These are phyloP conservation scores for Petrocephalus microphthalmus DNA, from an alignment of 2,113 vertebrate species.

Conservation along the genomic window DNA sequence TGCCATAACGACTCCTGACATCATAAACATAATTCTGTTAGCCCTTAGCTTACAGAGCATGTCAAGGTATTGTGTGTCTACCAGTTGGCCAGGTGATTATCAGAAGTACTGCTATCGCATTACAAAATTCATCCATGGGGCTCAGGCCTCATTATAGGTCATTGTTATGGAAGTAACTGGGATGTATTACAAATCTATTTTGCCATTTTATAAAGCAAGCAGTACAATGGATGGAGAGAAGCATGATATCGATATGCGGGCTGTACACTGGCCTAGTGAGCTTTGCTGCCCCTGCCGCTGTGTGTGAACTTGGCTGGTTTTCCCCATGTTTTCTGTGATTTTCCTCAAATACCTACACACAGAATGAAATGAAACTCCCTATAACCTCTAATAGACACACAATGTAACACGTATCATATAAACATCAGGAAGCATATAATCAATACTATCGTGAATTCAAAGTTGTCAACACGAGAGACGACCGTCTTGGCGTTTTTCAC, in stretches of 20 bases:
- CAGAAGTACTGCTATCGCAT: conserved; percentile 46
- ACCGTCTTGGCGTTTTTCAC: neutral
- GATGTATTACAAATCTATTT: neutral
- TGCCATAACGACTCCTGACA: conserved; percentile 44
- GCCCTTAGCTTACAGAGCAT: conserved; percentile 35
- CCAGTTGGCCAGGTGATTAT: conserved; percentile 46
- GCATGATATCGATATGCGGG: neutral
- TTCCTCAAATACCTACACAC: neutral
- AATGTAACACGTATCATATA: too few species aligned
- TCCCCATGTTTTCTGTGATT: neutral
- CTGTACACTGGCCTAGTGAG: neutral
- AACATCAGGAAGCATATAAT: too few species aligned
- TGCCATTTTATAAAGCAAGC: neutral
- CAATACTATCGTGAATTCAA: neutral
- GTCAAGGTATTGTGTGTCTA: conserved; percentile 50
- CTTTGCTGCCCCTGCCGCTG: neutral
- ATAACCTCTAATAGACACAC: neutral
- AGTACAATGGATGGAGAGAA: neutral
- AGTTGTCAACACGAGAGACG: neutral
- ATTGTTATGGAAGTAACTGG: conserved; percentile 23
- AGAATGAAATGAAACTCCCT: neutral
- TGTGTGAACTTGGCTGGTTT: neutral
- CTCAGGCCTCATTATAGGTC: conserved; percentile 11
- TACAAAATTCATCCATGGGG: conserved; percentile 43
- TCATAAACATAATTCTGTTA: conserved; percentile 22